phyloP scores from a whole-genome alignment of 2,888 invertebrate genomes.

The Drosophila neoperkinsi region DNA sequence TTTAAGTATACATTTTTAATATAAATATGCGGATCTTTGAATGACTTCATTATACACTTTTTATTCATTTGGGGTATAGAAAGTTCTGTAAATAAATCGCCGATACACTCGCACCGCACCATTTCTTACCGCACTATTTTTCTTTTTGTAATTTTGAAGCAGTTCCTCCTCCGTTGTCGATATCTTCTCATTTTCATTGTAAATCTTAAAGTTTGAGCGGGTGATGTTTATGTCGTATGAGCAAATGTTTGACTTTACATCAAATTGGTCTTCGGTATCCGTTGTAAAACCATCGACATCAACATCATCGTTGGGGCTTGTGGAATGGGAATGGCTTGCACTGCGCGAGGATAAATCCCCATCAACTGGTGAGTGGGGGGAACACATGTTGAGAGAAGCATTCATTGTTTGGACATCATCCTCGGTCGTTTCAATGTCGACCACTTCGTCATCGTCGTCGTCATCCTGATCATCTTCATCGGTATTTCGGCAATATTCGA shows the following conservation, averaged over 20 bases:
- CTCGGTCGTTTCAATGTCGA: slow-evolving; percentile 95
- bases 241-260: slow-evolving; percentile 46
- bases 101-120: background rate
- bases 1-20: background rate
- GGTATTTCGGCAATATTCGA: slow-evolving; percentile 3
- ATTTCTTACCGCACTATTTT: slow-evolving; percentile 45
- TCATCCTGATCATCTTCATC: slow-evolving; percentile 13
- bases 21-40: background rate
- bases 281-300: slow-evolving; percentile 69
- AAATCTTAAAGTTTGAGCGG: slow-evolving; percentile 29
- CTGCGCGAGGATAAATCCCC: slow-evolving; percentile 24
- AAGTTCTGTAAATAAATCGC: background rate
- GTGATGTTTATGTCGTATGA: slow-evolving; percentile 42
- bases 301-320: slow-evolving; percentile 56
- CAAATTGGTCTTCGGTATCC: slow-evolving; percentile 58
- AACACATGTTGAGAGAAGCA: slow-evolving; percentile 18
- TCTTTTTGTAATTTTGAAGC: slow-evolving; percentile 23
- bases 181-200: slow-evolving; percentile 24
- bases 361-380: slow-evolving; percentile 13
- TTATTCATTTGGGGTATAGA: background rate
- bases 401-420: slow-evolving; percentile 86
- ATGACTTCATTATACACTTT: background rate
- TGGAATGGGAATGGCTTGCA: slow-evolving; percentile 39
- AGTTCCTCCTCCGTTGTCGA: slow-evolving; percentile 18
- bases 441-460: slow-evolving; percentile 87